phyloP scores from a whole-genome alignment of 2,888 invertebrate genomes.

The Drosophila engyochracea region DNA sequence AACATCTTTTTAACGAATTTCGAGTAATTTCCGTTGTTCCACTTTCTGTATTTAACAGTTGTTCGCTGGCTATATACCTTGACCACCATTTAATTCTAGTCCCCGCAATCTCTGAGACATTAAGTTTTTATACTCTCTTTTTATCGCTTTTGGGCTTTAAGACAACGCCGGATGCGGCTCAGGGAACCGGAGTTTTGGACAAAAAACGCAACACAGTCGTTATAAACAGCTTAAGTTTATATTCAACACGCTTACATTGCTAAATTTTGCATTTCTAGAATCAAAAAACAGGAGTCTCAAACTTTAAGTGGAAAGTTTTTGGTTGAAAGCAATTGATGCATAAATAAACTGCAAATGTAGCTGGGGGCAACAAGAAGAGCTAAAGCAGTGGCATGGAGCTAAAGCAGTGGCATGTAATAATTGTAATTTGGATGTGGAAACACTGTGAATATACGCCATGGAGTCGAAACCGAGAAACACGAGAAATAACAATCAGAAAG shows the following conservation, averaged over 20 bases:
- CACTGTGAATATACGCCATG: slow-evolving; percentile 44
- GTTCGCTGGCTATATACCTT: slow-evolving; percentile 20
- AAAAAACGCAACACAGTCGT: slow-evolving; percentile 65
- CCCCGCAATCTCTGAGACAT: slow-evolving; percentile 8
- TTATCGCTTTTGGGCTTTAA: slow-evolving; percentile 44
- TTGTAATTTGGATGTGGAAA: slow-evolving; percentile 63
- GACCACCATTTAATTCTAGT: slow-evolving; percentile 24
- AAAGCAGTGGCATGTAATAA: slow-evolving; percentile 65
- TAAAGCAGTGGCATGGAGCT: slow-evolving; percentile 60
- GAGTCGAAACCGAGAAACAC: slow-evolving; percentile 60
- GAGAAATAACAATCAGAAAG: slow-evolving; percentile 83
- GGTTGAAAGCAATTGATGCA: slow-evolving; percentile 36
- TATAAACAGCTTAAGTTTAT: slow-evolving; percentile 78
- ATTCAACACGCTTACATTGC: slow-evolving; percentile 78
- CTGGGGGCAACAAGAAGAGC: background rate
- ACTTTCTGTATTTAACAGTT: slow-evolving; percentile 11
- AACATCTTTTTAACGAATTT: background rate
- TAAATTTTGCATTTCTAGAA: slow-evolving; percentile 71
- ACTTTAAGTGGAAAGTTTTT: slow-evolving; percentile 46
- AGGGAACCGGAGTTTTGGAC: background rate
- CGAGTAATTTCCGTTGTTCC: background rate
- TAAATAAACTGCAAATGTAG: slow-evolving; percentile 52
- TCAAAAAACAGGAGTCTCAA: slow-evolving; percentile 32
- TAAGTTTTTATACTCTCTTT: slow-evolving; percentile 58
- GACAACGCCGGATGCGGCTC: slow-evolving; percentile 8